Conservation (phyloP, 2,797 vertebrate species). For the Siniperca undulata region DNA sequence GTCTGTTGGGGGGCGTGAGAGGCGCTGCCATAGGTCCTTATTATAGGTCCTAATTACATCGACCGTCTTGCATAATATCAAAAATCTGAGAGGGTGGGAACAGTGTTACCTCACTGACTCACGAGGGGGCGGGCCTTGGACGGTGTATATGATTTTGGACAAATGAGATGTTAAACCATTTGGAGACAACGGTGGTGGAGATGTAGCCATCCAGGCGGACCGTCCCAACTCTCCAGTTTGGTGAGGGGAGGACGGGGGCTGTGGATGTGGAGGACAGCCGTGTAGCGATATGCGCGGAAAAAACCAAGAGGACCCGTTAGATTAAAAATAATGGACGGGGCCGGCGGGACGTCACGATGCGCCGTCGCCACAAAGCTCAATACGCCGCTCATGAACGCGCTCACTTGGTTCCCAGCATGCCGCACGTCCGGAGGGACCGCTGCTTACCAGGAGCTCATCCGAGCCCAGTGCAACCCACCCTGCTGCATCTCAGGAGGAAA, state of each 20-base stretch:
- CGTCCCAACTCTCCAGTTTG: conserved; percentile 62
- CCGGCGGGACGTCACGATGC: conserved; percentile 85
- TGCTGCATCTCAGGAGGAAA: conserved; percentile 54
- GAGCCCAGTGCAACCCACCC: conserved; percentile 53
- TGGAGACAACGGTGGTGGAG: conserved; percentile 70
- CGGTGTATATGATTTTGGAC: conserved; percentile 83
- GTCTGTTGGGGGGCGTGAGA: conserved; percentile 79
- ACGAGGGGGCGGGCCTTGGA: conserved; percentile 80
- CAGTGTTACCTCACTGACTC: conserved; percentile 80
- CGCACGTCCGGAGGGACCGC: conserved; percentile 68
- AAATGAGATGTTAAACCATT: conserved; percentile 78
- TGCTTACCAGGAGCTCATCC: conserved; percentile 64
- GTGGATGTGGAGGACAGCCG: conserved; percentile 58
- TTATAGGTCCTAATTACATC: conserved; percentile 66
- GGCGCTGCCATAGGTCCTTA: conserved; percentile 65
- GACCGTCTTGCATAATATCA: conserved; percentile 79
- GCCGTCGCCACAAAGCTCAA: conserved; percentile 81
- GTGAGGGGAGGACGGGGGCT: conserved; percentile 68
- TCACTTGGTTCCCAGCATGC: conserved; percentile 76
- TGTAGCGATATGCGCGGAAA: conserved; percentile 30
- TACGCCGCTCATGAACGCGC: conserved; percentile 77
- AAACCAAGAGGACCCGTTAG: conserved; percentile 61
- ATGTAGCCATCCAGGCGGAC: conserved; percentile 69
- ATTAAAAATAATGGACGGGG: conserved; percentile 83
- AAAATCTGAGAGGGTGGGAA: conserved; percentile 81